Percentiles rank a stretch among this genome's conserved stretches.
Conservation (phyloP, 2,113 vertebrate species). For the Neolamprologus sp. region DNA sequence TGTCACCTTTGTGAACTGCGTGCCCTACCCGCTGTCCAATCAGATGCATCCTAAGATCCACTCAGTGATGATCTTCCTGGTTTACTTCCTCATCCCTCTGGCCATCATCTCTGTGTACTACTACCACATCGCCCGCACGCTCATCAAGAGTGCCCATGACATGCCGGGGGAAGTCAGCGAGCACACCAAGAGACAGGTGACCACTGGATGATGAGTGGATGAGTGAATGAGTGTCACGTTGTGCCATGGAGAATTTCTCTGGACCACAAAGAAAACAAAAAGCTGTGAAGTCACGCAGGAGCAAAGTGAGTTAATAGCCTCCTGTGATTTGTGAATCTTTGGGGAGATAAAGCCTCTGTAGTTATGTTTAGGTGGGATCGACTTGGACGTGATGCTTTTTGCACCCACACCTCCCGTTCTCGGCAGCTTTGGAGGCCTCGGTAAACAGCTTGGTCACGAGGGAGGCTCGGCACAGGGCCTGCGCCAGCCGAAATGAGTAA, state of each 20-base stretch:
- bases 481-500: not conserved
- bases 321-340: not conserved
- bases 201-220: not conserved
- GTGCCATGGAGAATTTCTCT: not conserved
- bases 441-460: not conserved
- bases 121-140: conserved; percentile 87
- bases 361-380: not conserved
- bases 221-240: not conserved
- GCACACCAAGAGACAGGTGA: conserved; percentile 89
- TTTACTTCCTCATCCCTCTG: conserved; percentile 91
- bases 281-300: not conserved
- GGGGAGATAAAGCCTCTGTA: not conserved
- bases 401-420: not conserved
- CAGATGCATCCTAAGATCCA: conserved; percentile 90
- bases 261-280: not conserved
- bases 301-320: not conserved
- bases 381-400: not conserved
- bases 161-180: conserved; percentile 91
- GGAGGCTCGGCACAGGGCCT: not conserved
- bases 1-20: conserved; percentile 81
- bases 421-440: not conserved
- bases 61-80: conserved; percentile 88
- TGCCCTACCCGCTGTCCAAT: conserved; percentile 85
- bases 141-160: conserved; percentile 87
- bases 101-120: conserved; percentile 88